Base-by-base conservation (phyloP, 2,113 vertebrate species). In the Pseudorhombus dupliciocellatus region DNA sequence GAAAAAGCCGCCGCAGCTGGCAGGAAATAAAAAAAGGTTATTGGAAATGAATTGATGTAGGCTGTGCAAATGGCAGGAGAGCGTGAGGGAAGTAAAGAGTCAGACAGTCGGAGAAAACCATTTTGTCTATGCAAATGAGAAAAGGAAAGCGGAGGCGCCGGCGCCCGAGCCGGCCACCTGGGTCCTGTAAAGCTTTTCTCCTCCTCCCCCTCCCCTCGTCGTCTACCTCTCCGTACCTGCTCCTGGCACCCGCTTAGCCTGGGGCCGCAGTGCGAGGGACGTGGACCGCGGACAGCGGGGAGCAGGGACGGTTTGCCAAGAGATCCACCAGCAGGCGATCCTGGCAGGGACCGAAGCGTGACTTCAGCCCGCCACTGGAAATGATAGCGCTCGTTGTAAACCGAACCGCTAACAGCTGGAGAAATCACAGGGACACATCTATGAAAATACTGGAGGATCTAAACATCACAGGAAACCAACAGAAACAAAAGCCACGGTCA, bases 71-170 rank as follows among this genome's bases (percentile, higher is more conserved):
- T 70, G 73, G 48, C 75, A 70, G 10, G 25, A 70, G 37, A 71
- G 73, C 53, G 40, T 22, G 61, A 73, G 65, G 1, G 46, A 68
- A 73, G 67, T 66, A 75, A 71, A 75, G 54, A 76, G 64, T 56
- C 75, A 75, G 46, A 77, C 52, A 67, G 68, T 62, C 53, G 50
- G 14, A 68, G 34, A 68, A 83, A 67, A 77, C 14, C 31, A 82
- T 86, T 73, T 84, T 87, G 73, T 87, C 54, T 57, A 84, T 90
- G 85, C 85, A 88, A 90, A 90, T 87, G 76, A 84, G 77, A 58
- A 51, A 57, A 22, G 53, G 51, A 82, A 64, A 69, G 81, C 66
- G 63, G 72, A 63, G 69, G 75, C 74, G 74, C 58, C 37, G 72
- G 76, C 59, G 18, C 73, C 76, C 58, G 66, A 66, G 51, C 73